Conservation (phyloP, 2,888 invertebrate genomes). For the Conops quadrifasciatus region DNA sequence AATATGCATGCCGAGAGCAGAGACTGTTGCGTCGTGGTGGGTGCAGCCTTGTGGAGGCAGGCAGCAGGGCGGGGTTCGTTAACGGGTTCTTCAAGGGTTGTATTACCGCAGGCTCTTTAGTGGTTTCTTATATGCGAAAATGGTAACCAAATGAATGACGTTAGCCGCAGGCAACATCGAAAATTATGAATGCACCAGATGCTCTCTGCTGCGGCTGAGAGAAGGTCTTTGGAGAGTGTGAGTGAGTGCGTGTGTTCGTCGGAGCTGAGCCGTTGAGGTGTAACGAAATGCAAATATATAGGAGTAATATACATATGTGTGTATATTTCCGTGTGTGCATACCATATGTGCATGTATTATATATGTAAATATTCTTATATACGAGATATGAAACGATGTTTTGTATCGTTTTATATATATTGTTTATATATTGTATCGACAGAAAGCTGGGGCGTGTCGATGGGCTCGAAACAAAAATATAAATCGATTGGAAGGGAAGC, state of each 20-base stretch:
- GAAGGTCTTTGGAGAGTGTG: not conserved
- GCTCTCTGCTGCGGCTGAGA: not conserved
- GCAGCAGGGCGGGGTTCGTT: not conserved
- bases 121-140: constrained; percentile 19
- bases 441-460: not conserved
- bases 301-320: no score
- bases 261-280: not conserved
- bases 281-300: no score
- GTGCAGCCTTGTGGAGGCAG: not conserved
- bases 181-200: not conserved
- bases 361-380: no score
- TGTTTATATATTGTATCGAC: not conserved
- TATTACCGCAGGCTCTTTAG: not conserved
- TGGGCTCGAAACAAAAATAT: no score
- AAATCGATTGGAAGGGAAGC: no score
- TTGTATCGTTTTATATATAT: not conserved
- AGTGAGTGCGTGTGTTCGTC: not conserved
- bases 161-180: constrained; percentile 2
- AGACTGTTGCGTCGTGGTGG: not conserved
- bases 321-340: not conserved
- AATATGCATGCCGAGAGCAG: not conserved
- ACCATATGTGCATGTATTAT: no score
- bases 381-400: not conserved
- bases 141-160: constrained; percentile 9
- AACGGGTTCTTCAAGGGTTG: not conserved